Percentiles rank a stretch among this genome's conserved stretches.
Evolutionary conservation across 2,797 vertebrate genomes (phyloP).

Genomic region (Silurus lanzhouensis): DNA sequence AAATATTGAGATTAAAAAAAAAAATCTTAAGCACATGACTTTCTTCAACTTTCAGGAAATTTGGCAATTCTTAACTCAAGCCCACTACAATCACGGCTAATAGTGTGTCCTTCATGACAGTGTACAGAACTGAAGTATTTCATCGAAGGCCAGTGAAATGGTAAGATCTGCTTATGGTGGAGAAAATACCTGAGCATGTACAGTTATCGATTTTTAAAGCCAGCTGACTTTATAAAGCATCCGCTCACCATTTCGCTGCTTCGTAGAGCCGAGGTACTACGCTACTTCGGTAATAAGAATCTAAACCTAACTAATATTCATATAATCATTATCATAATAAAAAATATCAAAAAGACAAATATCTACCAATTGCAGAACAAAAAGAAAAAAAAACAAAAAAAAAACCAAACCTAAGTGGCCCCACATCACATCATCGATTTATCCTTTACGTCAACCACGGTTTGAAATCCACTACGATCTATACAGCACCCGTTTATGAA

Average conservation of each 20-base stretch:
- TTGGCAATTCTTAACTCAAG: not conserved
- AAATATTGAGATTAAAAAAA: conserved; percentile 25
- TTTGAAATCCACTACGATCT: conserved; percentile 30
- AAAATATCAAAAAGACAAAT: conserved; percentile 55
- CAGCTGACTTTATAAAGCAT: conserved; percentile 44
- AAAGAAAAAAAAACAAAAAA: not conserved
- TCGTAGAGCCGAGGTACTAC: conserved; percentile 75
- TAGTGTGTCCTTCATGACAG: conserved; percentile 37
- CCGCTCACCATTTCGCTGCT: conserved; percentile 74
- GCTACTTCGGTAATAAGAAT: conserved; percentile 69
- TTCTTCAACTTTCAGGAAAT: not conserved
- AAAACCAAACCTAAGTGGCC: conserved; percentile 62
- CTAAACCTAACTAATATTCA: conserved; percentile 75
- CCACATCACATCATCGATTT: conserved; percentile 18
- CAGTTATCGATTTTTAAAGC: conserved; percentile 49
- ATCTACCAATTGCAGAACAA: conserved; percentile 29
- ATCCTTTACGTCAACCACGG: not conserved
- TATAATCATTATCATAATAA: conserved; percentile 67
- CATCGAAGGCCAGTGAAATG: not conserved
- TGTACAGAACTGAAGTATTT: not conserved
- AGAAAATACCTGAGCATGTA: conserved; percentile 68
- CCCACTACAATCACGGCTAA: conserved; percentile 20
- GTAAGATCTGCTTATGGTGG: conserved; percentile 42
- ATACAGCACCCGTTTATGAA: conserved; percentile 13
- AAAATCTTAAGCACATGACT: conserved; percentile 31